These are phyloP conservation scores for Xyliphius kryptos DNA, from an alignment of 2,113 vertebrate genomes.

Conservation along the genomic window DNA sequence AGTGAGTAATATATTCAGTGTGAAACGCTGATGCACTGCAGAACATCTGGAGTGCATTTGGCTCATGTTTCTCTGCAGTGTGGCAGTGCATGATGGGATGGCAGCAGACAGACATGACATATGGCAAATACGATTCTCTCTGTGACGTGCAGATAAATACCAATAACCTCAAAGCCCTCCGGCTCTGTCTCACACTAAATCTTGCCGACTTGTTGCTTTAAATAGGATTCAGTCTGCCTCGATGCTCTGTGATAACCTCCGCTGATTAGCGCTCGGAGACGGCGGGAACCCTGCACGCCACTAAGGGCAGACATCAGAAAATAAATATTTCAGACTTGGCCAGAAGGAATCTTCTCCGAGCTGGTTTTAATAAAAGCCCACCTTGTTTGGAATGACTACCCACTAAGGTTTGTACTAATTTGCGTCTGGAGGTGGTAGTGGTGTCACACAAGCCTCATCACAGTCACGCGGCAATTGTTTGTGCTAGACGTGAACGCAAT, in stretches of 20 bases:
- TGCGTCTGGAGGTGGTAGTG: constrained; percentile 75
- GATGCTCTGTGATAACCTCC: constrained; percentile 95
- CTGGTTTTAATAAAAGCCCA: constrained; percentile 88
- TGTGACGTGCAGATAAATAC: constrained; percentile 55
- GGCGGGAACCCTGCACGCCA: constrained; percentile 72
- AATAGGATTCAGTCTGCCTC: constrained; percentile 63
- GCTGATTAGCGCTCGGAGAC: constrained; percentile 76
- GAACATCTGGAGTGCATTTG: constrained; percentile 70
- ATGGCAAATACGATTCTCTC: constrained; percentile 55
- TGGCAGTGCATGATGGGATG: constrained; percentile 58
- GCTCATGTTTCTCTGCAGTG: constrained; percentile 60
- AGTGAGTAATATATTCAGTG: too few relatives aligned
- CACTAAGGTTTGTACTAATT: constrained; percentile 94
- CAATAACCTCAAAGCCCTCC: constrained; percentile 46
- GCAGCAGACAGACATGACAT: constrained; percentile 56
- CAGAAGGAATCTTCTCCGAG: constrained; percentile 79
- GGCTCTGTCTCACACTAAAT: constrained; percentile 20
- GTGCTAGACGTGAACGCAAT: constrained; percentile 48
- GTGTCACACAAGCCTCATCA: constrained; percentile 43
- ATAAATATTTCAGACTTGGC: constrained; percentile 84
- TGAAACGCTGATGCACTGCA: constrained; percentile 59
- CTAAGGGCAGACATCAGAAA: constrained; percentile 83
- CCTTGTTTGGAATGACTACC: constrained; percentile 82
- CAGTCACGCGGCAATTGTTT: constrained; percentile 52
- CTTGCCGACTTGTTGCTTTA: constrained; percentile 30